Evolutionary conservation across 2,113 vertebrate genomes (phyloP).

Genomic region (Monarcha castaneiventris): DNA sequence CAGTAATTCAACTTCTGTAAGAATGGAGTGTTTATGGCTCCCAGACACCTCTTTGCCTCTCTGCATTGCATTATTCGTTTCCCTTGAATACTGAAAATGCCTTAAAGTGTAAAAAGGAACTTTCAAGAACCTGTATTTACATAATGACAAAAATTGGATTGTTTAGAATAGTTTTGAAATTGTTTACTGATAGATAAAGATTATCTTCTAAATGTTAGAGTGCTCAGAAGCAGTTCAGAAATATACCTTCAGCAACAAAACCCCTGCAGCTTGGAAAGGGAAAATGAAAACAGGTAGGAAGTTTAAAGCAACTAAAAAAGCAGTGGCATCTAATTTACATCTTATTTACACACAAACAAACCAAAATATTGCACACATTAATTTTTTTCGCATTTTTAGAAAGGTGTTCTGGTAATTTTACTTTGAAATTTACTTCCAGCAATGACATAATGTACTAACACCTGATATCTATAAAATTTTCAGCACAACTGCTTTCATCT

Average conservation of each 20-base stretch:
- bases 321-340: neutral
- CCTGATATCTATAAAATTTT: neutral
- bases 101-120: neutral
- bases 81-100: neutral
- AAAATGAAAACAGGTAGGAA: neutral
- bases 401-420: neutral
- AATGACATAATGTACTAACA: neutral
- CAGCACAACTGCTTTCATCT: neutral
- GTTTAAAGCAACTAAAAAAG: neutral
- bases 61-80: neutral
- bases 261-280: neutral
- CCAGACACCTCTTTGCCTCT: neutral
- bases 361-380: neutral
- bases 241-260: neutral
- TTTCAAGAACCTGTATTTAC: neutral
- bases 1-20: neutral
- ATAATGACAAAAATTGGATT: conserved; percentile 5
- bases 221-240: neutral
- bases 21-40: neutral
- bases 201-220: neutral
- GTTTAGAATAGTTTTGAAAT: neutral
- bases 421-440: neutral
- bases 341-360: neutral
- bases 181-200: neutral
- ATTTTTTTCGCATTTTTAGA: neutral